Evolutionary conservation across 2,888 invertebrate genomes (phyloP), one percentile per base, ranked within the genome.

Genomic region (Harmothoe impar): DNA sequence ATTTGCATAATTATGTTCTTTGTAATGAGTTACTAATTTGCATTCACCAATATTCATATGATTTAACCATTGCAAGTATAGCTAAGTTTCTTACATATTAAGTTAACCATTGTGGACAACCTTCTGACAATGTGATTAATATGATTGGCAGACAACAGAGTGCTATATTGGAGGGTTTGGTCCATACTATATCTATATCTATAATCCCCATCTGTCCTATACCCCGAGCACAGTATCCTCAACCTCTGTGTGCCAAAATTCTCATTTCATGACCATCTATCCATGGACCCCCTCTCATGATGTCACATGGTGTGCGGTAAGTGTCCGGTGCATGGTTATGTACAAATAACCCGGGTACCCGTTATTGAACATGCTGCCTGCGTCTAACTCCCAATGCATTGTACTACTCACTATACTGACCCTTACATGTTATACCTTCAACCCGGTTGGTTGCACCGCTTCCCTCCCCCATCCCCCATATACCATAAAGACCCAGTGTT

Each of bases 221-320:
- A 77, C 20, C 25, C 31, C 77, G 15, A 43, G 43, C 81, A 81
- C 81, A 43, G 43, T 43, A 7, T 0, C 81, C 81, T 81, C 81
- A 81, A 81, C 35, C 35, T 81, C 23, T 33, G 35, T 81, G 81
- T 81, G 81, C 81, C 81, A 43, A 33, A 33, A 23, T 81, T 72
- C n/a, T 43, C 43, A 81, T 81, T 81, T 81, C 81, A 81, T 81
- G 81, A 43, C 81, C 81, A 23, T 81, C 81, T 81, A 7, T 81
- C 31, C 81, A 43, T 23, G 25, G 72, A 25, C 29, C 29, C 29
- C 72, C 72, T 20, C 62, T 62, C 23, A 43, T 62, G 29, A 15
- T 72, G 72, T 72, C 72, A 25, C 72, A 23, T 25, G 29, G 72
- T 72, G 72, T 15, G 25, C 72, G 72, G 72, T 72, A 72, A 72